Conservation (phyloP, 2,888 invertebrate species). For the Ormia ochracea region DNA sequence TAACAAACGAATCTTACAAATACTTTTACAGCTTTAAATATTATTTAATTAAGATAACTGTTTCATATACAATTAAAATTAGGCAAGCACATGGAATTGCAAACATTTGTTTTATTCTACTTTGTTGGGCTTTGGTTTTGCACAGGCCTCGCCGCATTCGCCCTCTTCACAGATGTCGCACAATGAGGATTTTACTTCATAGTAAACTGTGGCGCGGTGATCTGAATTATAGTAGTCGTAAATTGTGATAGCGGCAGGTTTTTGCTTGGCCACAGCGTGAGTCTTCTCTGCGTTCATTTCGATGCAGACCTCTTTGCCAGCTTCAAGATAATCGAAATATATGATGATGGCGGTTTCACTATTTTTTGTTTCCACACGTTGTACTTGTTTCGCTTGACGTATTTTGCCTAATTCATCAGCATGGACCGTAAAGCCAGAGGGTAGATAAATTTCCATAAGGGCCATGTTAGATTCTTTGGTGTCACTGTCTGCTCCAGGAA, state of each 20-base stretch:
- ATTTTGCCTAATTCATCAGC: conserved; percentile 83
- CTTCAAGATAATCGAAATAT: conserved; percentile 84
- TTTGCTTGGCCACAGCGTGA: conserved; percentile 90
- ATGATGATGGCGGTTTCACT: conserved; percentile 81
- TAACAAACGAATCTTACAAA: too few relatives aligned
- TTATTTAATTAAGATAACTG: not conserved
- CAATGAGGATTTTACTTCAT: conserved; percentile 79
- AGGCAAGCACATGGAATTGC: not conserved
- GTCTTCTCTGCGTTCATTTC: conserved; percentile 90
- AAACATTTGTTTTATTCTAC: not conserved
- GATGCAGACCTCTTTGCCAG: conserved; percentile 80
- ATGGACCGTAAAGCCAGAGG: conserved; percentile 93
- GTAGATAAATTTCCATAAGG: conserved; percentile 91
- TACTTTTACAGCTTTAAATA: too few relatives aligned
- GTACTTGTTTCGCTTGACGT: conserved; percentile 76
- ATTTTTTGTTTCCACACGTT: conserved; percentile 83
- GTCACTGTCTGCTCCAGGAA: conserved; percentile 63
- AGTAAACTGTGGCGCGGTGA: conserved; percentile 72
- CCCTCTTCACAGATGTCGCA: conserved; percentile 90
- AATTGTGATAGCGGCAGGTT: conserved; percentile 89
- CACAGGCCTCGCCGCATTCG: conserved; percentile 76
- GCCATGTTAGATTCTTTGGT: conserved; percentile 88
- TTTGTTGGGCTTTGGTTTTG: conserved; percentile 40
- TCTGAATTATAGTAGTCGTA: conserved; percentile 94
- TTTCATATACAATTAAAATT: not conserved